These are phyloP conservation scores for Pachyrhynchus sulphureomaculatus DNA, from an alignment of 1,140 invertebrate species.

Conservation along the genomic window DNA sequence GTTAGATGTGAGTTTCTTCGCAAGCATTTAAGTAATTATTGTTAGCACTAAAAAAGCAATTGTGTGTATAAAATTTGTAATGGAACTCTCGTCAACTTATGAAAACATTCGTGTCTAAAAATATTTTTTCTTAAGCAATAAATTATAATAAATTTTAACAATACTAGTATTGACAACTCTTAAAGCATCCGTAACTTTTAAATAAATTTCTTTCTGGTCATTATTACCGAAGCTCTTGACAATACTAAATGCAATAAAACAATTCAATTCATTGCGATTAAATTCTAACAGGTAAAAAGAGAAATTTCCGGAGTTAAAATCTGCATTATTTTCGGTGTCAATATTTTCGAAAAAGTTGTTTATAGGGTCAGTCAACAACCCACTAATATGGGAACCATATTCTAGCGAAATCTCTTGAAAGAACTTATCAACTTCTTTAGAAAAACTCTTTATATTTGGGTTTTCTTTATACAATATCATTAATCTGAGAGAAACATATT, in stretches of 20 bases:
- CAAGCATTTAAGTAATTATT: too few species aligned
- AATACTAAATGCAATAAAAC: background rate
- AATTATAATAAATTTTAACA: too few species aligned
- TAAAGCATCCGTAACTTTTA: too few species aligned
- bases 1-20: too few species aligned
- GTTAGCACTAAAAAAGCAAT: too few species aligned
- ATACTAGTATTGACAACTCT: too few species aligned
- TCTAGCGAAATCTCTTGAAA: background rate
- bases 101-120: too few species aligned
- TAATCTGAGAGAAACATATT: background rate
- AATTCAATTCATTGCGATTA: conserved; percentile 1
- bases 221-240: background rate
- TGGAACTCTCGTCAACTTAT: too few species aligned
- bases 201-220: background rate
- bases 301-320: background rate
- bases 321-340: background rate
- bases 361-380: background rate
- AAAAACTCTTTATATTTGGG: background rate
- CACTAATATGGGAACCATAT: background rate
- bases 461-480: background rate
- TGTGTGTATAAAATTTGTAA: too few species aligned
- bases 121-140: too few species aligned
- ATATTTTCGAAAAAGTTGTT: background rate
- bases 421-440: background rate
- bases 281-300: background rate